Conservation (phyloP, 2,113 vertebrate species). For the Numenius arquata region DNA sequence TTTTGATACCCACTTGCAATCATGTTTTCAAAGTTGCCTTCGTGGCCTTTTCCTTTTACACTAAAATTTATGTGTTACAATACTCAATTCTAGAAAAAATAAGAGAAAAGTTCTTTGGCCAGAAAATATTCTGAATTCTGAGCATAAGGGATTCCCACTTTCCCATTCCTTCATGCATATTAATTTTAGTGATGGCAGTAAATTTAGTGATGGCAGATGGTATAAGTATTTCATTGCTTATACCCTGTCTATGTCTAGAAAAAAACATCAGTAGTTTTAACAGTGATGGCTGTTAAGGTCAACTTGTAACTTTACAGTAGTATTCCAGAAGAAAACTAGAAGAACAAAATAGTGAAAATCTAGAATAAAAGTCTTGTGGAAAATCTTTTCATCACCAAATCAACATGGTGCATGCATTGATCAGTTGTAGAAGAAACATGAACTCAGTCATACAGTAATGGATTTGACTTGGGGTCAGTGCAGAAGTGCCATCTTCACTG, state of each 20-base stretch:
- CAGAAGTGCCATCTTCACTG: neutral
- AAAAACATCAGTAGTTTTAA: neutral
- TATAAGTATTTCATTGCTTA: neutral
- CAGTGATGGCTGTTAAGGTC: neutral
- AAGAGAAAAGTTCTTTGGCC: neutral
- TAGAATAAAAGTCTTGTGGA: neutral
- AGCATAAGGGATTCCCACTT: neutral
- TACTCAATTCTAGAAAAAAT: neutral
- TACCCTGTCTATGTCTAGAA: accelerated
- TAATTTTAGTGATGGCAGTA: neutral
- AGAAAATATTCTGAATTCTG: neutral
- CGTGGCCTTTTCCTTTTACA: neutral
- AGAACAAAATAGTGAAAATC: neutral
- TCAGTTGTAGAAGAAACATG: neutral
- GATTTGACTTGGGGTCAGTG: neutral
- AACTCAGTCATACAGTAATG: neutral
- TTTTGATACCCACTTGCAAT: neutral
- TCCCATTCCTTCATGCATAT: neutral
- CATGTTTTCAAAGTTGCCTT: neutral
- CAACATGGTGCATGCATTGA: neutral
- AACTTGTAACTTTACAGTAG: neutral
- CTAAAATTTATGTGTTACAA: neutral
- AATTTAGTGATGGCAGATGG: neutral
- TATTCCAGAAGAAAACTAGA: neutral
- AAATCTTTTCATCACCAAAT: neutral